Evolutionary conservation across 2,888 invertebrate genomes (phyloP).

Genomic region (Chirona hameri): DNA sequence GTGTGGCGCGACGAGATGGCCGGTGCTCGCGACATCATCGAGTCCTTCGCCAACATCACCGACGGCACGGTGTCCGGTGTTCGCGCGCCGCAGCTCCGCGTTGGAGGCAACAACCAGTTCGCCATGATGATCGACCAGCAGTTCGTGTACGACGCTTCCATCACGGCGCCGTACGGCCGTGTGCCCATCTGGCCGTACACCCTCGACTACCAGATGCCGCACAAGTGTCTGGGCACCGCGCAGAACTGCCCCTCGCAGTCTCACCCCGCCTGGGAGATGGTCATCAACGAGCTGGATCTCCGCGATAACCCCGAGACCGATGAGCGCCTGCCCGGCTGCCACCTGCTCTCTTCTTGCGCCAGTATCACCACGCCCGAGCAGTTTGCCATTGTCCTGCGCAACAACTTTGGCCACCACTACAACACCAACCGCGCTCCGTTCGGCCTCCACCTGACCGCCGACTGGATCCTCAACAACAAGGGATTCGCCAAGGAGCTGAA

Average conservation of each 20-base stretch:
- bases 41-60: slow-evolving; percentile 80
- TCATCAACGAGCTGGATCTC: slow-evolving; percentile 90
- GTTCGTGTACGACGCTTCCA: slow-evolving; percentile 91
- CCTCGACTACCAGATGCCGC: slow-evolving; percentile 92
- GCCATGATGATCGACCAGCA: slow-evolving; percentile 96
- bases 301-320: slow-evolving; percentile 91
- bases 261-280: slow-evolving; percentile 95
- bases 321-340: slow-evolving; percentile 85
- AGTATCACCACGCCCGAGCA: slow-evolving; percentile 58
- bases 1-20: slow-evolving; percentile 95
- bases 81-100: slow-evolving; percentile 81
- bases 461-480: slow-evolving; percentile 90
- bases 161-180: slow-evolving; percentile 80
- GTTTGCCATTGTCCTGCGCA: slow-evolving; percentile 66
- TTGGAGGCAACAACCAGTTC: slow-evolving; percentile 91
- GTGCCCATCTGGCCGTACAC: slow-evolving; percentile 98
- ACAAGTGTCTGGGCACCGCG: slow-evolving; percentile 90
- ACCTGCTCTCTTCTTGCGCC: slow-evolving; percentile 90
- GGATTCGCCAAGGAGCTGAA: slow-evolving; percentile 86
- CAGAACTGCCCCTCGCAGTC: slow-evolving; percentile 78
- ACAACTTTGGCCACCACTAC: slow-evolving; percentile 93
- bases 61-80: slow-evolving; percentile 86
- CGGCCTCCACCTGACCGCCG: slow-evolving; percentile 79
- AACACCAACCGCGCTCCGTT: slow-evolving; percentile 88
- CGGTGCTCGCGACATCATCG: slow-evolving; percentile 71